These are phyloP conservation scores for Syrphus vitripennis DNA, from an alignment of 2,888 invertebrate species.

Conservation along the genomic window DNA sequence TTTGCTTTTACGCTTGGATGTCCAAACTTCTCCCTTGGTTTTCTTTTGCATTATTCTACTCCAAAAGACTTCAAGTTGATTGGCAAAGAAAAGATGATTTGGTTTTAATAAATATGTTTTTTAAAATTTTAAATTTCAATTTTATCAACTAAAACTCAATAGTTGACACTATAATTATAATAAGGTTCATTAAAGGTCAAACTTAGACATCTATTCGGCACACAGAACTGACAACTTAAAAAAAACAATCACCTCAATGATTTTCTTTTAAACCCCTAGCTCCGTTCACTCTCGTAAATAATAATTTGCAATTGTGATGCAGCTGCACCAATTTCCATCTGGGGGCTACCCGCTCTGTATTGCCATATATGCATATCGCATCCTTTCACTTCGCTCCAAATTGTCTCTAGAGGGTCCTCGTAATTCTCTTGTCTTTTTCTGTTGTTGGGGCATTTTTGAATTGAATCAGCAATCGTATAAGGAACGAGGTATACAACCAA, in stretches of 20 bases:
- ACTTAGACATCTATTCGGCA: no score
- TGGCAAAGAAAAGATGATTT: no score
- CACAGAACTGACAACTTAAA: no score
- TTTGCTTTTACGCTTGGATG: no score
- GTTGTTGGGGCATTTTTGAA: slow-evolving; percentile 48
- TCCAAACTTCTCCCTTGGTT: no score
- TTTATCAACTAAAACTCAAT: no score
- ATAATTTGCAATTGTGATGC: slow-evolving; percentile 6
- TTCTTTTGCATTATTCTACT: no score
- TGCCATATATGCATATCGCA: slow-evolving; percentile 65
- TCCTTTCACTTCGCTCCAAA: slow-evolving; percentile 71
- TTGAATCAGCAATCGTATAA: slow-evolving; percentile 44
- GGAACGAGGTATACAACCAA: background rate
- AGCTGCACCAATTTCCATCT: slow-evolving; percentile 48
- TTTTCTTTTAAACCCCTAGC: background rate
- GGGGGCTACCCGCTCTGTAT: slow-evolving; percentile 20
- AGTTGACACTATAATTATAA: no score
- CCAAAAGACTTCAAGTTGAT: no score
- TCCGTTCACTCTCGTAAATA: slow-evolving; percentile 25
- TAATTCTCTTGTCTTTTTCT: slow-evolving; percentile 53
- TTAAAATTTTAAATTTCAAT: no score
- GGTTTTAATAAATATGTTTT: no score
- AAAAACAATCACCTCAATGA: background rate
- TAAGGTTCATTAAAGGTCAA: no score
- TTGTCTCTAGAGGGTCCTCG: slow-evolving; percentile 68